These are phyloP conservation scores for Tolmerus cingulatus DNA, from an alignment of 2,888 invertebrate species.

Conservation along the genomic window DNA sequence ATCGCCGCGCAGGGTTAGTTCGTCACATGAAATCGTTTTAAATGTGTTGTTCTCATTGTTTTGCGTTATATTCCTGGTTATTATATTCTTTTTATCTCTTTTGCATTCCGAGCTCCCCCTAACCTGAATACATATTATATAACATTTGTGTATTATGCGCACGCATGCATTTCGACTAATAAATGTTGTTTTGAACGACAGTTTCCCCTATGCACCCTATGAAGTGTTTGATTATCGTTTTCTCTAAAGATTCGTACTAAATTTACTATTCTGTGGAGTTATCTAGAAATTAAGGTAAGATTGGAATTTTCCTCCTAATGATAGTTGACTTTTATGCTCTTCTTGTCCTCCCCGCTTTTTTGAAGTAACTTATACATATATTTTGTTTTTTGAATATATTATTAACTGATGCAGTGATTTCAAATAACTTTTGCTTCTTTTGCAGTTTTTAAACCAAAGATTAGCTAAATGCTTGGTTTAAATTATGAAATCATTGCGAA, in stretches of 20 bases:
- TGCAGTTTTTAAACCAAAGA: not conserved
- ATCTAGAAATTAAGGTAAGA: slow-evolving; percentile 15
- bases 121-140: slow-evolving; percentile 10
- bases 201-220: slow-evolving; percentile 63
- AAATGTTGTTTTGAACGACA: slow-evolving; percentile 52
- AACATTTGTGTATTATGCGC: slow-evolving; percentile 41
- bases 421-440: not conserved
- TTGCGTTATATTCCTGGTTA: not conserved
- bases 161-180: slow-evolving; percentile 47
- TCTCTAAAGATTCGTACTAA: slow-evolving; percentile 54
- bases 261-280: slow-evolving; percentile 22
- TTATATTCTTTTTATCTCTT: not conserved
- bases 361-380: not conserved
- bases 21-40: slow-evolving; percentile 37
- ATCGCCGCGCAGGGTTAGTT: slow-evolving; percentile 61
- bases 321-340: not conserved
- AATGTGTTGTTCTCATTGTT: slow-evolving; percentile 1
- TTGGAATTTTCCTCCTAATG: not conserved
- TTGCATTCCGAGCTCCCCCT: not conserved
- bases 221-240: slow-evolving; percentile 63
- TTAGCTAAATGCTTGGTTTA: not conserved
- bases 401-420: not conserved
- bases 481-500: not conserved
- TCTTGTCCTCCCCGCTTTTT: not conserved
- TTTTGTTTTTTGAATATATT: slow-evolving; percentile 22